A percentile compares a stretch with the other conserved stretches of the same genome.
phyloP scores from a whole-genome alignment of 2,113 vertebrate species.

The Corythaixoides concolor region DNA sequence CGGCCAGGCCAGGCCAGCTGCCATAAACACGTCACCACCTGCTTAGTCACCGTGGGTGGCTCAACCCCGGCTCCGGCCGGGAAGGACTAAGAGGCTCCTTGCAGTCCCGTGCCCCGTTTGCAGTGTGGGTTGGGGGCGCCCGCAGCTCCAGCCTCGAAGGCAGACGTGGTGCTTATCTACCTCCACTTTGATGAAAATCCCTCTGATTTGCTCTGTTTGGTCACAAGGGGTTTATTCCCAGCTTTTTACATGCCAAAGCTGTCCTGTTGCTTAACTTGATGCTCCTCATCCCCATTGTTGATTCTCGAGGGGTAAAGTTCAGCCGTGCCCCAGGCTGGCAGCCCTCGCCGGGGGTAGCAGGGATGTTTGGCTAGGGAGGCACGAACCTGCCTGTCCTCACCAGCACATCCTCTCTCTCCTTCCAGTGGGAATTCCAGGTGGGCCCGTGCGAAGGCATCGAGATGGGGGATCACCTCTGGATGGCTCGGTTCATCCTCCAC shows the following conservation, averaged over 20 bases:
- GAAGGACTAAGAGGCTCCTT: background rate
- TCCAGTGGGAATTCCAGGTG: slow-evolving; percentile 84
- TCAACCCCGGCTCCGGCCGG: background rate
- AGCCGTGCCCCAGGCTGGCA: background rate
- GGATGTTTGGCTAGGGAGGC: background rate
- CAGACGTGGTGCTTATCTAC: background rate
- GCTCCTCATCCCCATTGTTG: background rate
- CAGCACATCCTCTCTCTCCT: fast-evolving
- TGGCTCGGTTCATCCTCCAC: slow-evolving; percentile 84
- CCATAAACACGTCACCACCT: background rate
- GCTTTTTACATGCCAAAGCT: background rate
- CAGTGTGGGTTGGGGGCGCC: background rate
- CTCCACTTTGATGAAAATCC: background rate
- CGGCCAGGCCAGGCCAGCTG: background rate
- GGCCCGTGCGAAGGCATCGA: slow-evolving; percentile 79
- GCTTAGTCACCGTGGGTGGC: background rate
- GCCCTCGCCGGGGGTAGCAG: background rate
- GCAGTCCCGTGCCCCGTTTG: background rate
- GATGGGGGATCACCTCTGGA: slow-evolving; percentile 87
- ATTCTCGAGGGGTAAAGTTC: background rate
- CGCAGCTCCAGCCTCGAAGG: background rate
- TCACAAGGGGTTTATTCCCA: background rate
- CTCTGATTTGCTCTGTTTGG: background rate
- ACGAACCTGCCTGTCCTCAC: background rate
- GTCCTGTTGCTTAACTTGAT: background rate